These are phyloP conservation scores for Acrossocheilus wenchowensis DNA, from an alignment of 2,797 vertebrate genomes.

Conservation along the genomic window DNA sequence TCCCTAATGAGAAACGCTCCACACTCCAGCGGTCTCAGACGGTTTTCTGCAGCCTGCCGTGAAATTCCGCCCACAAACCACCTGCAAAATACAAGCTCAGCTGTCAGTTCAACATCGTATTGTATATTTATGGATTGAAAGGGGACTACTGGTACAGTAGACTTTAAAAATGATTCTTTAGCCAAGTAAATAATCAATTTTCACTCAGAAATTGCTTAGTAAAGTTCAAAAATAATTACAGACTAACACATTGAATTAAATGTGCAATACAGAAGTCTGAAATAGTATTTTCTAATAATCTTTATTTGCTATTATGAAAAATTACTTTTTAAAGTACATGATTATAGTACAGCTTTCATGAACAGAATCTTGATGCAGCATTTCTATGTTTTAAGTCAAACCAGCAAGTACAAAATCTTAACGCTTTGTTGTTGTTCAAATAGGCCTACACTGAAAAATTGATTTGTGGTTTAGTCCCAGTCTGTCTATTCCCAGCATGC, in stretches of 20 bases:
- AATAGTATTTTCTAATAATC: background rate
- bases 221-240: background rate
- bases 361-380: background rate
- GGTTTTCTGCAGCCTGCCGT: conserved; percentile 86
- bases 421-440: background rate
- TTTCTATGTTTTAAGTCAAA: background rate
- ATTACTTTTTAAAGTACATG: background rate
- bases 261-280: background rate
- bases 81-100: conserved; percentile 69
- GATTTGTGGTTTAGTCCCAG: background rate
- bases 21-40: conserved; percentile 81
- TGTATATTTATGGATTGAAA: conserved; percentile 4
- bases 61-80: conserved; percentile 94
- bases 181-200: background rate
- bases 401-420: background rate
- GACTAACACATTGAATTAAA: background rate
- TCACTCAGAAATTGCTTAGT: background rate
- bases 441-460: background rate
- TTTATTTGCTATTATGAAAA: background rate
- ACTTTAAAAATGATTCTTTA: background rate
- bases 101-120: background rate
- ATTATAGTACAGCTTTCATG: background rate
- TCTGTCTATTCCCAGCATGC: background rate
- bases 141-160: background rate
- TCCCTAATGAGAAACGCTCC: conserved; percentile 92